Evolutionary conservation across 2,888 invertebrate genomes (phyloP).

Genomic region (Archips xylosteana): DNA sequence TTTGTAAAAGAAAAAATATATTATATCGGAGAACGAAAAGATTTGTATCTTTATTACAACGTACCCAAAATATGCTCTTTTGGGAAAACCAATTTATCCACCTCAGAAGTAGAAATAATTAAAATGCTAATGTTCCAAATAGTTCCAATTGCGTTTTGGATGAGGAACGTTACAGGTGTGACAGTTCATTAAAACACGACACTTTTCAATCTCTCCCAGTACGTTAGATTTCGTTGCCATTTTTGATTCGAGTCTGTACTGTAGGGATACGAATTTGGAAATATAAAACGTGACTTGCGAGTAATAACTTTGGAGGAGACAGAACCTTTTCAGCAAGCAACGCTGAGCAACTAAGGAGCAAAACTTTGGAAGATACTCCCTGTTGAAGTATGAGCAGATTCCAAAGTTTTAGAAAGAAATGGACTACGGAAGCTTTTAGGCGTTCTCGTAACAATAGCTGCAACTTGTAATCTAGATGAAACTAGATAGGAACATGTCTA

Average conservation of each 20-base stretch:
- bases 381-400: not conserved
- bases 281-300: not conserved
- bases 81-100: not conserved
- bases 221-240: slow-evolving; percentile 12
- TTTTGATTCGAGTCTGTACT: slow-evolving; percentile 1
- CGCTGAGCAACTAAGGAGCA: not conserved
- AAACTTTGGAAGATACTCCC: not conserved
- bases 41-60: too few relatives aligned
- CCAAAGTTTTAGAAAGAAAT: not conserved
- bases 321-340: not conserved
- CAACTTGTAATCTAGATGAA: not conserved
- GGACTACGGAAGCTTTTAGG: not conserved
- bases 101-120: not conserved
- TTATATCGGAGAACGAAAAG: too few relatives aligned
- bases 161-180: not conserved
- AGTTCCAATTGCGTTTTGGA: not conserved
- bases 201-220: slow-evolving; percentile 15
- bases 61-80: not conserved
- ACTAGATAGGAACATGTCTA: not conserved
- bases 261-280: slow-evolving; percentile 14
- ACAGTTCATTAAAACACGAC: not conserved
- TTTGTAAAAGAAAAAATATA: not conserved
- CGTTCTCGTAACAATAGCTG: not conserved
- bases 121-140: not conserved
- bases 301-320: not conserved